Conservation (phyloP, 2,888 invertebrate genomes). For the Syritta pipiens region DNA sequence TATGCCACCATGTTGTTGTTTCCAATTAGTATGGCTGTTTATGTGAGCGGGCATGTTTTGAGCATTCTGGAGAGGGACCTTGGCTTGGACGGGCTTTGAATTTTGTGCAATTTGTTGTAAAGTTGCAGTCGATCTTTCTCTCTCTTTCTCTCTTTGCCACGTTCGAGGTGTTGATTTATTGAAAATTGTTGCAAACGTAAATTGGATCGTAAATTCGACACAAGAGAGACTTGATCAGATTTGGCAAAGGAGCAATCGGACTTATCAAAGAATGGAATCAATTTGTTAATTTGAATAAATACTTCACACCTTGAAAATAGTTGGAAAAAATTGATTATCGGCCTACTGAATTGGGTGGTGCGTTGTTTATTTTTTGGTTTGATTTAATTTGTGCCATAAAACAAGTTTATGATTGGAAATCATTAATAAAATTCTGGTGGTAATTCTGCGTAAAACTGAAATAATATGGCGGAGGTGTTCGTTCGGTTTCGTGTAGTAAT, state of each 20-base stretch:
- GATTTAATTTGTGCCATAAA: constrained; percentile 20
- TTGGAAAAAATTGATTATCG: constrained; percentile 41
- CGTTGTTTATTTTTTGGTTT: constrained; percentile 12
- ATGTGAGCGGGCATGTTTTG: constrained; percentile 27
- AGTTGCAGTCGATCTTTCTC: not conserved
- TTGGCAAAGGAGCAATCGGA: constrained; percentile 10
- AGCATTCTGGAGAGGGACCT: constrained; percentile 40
- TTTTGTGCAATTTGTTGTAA: constrained; percentile 1
- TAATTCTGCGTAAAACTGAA: no score
- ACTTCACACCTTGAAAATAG: constrained; percentile 52
- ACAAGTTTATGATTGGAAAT: no score
- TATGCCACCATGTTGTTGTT: constrained; percentile 35
- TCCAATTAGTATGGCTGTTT: constrained; percentile 56
- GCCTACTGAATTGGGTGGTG: no score
- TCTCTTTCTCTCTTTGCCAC: no score
- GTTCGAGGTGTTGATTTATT: constrained; percentile 62
- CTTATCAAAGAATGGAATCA: constrained; percentile 54
- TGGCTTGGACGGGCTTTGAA: constrained; percentile 43
- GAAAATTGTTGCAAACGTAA: constrained; percentile 37
- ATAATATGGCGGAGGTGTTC: no score
- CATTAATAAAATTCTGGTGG: no score
- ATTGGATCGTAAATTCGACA: constrained; percentile 59
- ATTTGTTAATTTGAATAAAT: constrained; percentile 59
- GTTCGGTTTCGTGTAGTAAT: no score
- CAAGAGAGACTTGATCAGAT: constrained; percentile 10